Evolutionary conservation across 2,797 vertebrate genomes (phyloP), one percentile per base, ranked within the genome.

Genomic region (Alexandromys oeconomus): DNA sequence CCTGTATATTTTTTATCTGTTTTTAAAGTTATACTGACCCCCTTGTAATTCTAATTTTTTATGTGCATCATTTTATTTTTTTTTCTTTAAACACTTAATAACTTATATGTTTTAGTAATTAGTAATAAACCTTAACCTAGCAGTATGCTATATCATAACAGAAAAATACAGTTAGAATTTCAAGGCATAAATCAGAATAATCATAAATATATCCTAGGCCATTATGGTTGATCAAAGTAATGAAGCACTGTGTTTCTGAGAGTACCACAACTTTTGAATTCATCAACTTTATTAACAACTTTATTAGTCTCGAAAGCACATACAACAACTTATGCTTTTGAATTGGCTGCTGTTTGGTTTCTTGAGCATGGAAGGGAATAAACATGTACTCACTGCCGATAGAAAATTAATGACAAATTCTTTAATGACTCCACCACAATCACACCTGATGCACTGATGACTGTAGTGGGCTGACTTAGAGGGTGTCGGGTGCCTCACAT

Each of bases 241-340:
- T 76, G 89, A 85, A 63, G 9, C 1, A 71, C 5, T 0, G 0
- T 46, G 1, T 63, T 0, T 85, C n/a, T 51, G 1, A 48, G 48
- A 65, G 11, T n/a, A 89, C 7, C 34, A 48, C 3, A 43, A n/a
- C 0, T 48, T 87, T 91, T 91, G 11, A 92, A 9, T 95, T 40
- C 25, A 76, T 87, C 48, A 34, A 87, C 65, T 7, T 34, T 94
- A 19, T 34, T 95, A 51, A 61, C 46, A 93, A 12, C 6, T 31
- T 43, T 79, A 74, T 73, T 76, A 54, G 13, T 97, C 67, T 85
- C 95, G 43, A 79, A 91, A 97, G 21, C 15, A 63, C 14, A 51
- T 89, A 67, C 0, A 82, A 43, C 40, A 46, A 77, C 90, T 88
- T 92, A n/a, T 63, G 37, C 6, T 85, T 69, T 69, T 51, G 21